A percentile compares a stretch with the other conserved stretches of the same genome.
These are phyloP conservation scores for Tigriopus japonicus DNA, from an alignment of 1,140 invertebrate genomes.

Conservation along the genomic window DNA sequence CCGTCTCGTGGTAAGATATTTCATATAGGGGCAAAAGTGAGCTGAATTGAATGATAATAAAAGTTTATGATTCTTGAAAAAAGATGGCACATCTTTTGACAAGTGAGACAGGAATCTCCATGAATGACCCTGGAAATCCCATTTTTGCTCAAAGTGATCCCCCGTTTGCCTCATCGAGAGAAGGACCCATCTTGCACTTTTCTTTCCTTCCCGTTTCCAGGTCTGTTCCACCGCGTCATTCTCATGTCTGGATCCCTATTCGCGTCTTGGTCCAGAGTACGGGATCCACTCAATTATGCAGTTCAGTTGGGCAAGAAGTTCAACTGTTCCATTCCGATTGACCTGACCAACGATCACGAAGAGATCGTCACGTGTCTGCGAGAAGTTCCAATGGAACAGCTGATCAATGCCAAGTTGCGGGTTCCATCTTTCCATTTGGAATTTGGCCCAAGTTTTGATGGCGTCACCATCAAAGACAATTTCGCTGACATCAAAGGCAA, in stretches of 20 bases:
- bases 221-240: constrained; percentile 77
- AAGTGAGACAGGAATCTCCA: too few relatives aligned
- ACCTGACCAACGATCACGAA: constrained; percentile 17
- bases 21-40: too few relatives aligned
- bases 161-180: too few relatives aligned
- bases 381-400: constrained; percentile 15
- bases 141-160: too few relatives aligned
- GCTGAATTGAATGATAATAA: too few relatives aligned
- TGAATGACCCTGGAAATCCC: too few relatives aligned
- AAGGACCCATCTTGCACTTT: background rate
- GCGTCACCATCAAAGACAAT: constrained; percentile 55
- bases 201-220: constrained; percentile 25
- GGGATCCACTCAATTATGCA: constrained; percentile 18
- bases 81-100: too few relatives aligned
- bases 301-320: constrained; percentile 17
- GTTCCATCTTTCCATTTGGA: constrained; percentile 18
- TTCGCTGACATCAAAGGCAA: constrained; percentile 27
- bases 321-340: constrained; percentile 18
- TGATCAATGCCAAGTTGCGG: constrained; percentile 14
- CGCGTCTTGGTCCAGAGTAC: constrained; percentile 71
- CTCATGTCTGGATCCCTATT: constrained; percentile 86
- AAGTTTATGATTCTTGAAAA: too few relatives aligned
- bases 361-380: constrained; percentile 18
- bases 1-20: too few relatives aligned
- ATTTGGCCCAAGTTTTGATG: constrained; percentile 75